Conservation (phyloP, 2,888 invertebrate genomes). For the Drosophila conformis region DNA sequence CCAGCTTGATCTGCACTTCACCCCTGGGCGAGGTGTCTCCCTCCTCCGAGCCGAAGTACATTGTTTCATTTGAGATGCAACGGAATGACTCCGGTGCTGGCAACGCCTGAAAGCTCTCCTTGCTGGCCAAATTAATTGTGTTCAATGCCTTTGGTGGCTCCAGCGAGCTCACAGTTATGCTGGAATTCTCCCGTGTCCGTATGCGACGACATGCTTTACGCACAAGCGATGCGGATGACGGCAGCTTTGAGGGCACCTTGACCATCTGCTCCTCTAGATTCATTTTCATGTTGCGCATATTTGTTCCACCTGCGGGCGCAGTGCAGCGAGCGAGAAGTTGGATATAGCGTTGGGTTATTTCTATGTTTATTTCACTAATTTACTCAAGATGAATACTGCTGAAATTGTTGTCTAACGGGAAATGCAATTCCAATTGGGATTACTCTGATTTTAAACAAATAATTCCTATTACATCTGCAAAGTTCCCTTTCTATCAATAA, state of each 20-base stretch:
- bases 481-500: no score
- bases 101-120: not conserved
- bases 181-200: conserved; percentile 52
- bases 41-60: conserved; percentile 42
- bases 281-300: conserved; percentile 54
- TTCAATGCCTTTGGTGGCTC: conserved; percentile 4
- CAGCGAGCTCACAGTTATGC: conserved; percentile 29
- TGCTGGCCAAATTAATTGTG: not conserved
- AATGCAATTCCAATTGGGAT: not conserved
- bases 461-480: not conserved
- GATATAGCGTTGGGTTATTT: conserved; percentile 26
- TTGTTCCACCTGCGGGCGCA: conserved; percentile 42
- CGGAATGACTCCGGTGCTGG: conserved; percentile 13
- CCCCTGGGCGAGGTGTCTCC: conserved; percentile 23
- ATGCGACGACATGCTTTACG: conserved; percentile 58
- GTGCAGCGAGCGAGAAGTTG: conserved; percentile 31
- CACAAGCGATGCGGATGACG: conserved; percentile 53
- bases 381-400: not conserved
- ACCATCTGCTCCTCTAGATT: conserved; percentile 42
- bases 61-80: not conserved
- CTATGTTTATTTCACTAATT: not conserved
- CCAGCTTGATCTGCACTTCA: conserved; percentile 61
- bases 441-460: not conserved
- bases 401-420: not conserved
- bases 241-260: conserved; percentile 32